Base-by-base conservation (phyloP, 2,888 invertebrate genomes). In the Notocelia uddmanniana region DNA sequence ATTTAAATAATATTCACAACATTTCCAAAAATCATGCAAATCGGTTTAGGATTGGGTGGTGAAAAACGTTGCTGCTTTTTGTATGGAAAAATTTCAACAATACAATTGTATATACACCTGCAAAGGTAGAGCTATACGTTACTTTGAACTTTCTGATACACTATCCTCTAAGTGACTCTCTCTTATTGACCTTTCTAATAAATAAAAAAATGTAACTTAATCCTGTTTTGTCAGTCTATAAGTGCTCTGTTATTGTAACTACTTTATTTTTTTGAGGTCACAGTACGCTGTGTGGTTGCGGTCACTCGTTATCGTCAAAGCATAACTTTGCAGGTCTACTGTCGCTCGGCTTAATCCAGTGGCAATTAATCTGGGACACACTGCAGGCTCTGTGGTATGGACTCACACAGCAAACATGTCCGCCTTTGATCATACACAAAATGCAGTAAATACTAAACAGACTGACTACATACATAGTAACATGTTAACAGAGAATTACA, bases 281-380 rank as follows among this genome's bases (percentile, higher is more conserved):
- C 41, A 64, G 68, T 54, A 26, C 26, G 48, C 15, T 54, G 41
- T 67, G 69, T 63, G 60, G 75, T 74, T 78, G 79, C 74, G 78
- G 74, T 68, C 71, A 67, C 77, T 81, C 80, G 79, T 83, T 78
- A 81, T 83, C 76, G 82, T 85, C 84, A 80, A 83, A 85, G 81
- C 78, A 80, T 80, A 81, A 81, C 79, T 84, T 83, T 79, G 81
- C 81, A 80, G 81, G 78, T 77, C 76, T 77, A 79, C 80, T 77
- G 79, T 81, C 79, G 78, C 77, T 73, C 76, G 80, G 82, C 82
- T 80, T 81, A 81, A 84, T 84, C 84, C 82, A 79, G 79, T 75
- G 76, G 81, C 79, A 78, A 83, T 81, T 84, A 83, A 85, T 81
- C 15, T 2, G 23, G 50, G 31, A 71, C 54, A 66, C 78, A 79